phyloP scores from a whole-genome alignment of 2,797 vertebrate species.

The Crypturellus tataupa region DNA sequence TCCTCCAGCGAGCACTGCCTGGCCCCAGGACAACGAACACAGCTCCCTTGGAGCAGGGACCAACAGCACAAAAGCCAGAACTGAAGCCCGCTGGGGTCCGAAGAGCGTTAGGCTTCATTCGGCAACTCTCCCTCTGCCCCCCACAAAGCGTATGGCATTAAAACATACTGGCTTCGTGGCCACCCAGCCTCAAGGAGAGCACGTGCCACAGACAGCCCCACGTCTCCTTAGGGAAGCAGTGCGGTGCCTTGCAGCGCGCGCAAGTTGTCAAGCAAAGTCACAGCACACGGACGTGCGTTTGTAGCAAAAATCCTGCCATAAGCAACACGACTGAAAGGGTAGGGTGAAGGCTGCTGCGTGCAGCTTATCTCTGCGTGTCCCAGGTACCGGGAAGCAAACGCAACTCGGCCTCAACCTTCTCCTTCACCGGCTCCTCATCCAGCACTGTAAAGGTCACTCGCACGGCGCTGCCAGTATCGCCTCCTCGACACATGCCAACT shows the following conservation, averaged over 20 bases:
- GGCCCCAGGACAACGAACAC: neutral
- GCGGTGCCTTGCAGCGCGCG: neutral
- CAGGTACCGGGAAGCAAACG: neutral
- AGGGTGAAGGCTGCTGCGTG: neutral
- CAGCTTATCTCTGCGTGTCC: neutral
- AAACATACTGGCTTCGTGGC: neutral
- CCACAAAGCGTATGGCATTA: neutral
- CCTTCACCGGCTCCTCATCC: neutral
- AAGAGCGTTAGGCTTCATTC: accelerated
- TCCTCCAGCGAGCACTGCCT: accelerated
- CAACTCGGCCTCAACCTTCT: neutral
- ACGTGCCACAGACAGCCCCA: neutral
- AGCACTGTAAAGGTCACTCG: neutral
- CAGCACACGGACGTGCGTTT: neutral
- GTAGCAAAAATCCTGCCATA: neutral
- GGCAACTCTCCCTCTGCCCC: neutral
- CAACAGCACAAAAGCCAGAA: neutral
- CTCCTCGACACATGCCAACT: neutral
- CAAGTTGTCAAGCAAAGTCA: conserved; percentile 46
- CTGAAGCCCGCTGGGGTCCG: neutral
- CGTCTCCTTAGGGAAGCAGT: neutral
- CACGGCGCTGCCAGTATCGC: neutral
- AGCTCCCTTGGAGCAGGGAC: neutral
- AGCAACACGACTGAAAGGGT: neutral
- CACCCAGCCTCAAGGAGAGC: neutral